Evolutionary conservation across 1,140 invertebrate species (phyloP).

Genomic region (Aleiodes sp.): DNA sequence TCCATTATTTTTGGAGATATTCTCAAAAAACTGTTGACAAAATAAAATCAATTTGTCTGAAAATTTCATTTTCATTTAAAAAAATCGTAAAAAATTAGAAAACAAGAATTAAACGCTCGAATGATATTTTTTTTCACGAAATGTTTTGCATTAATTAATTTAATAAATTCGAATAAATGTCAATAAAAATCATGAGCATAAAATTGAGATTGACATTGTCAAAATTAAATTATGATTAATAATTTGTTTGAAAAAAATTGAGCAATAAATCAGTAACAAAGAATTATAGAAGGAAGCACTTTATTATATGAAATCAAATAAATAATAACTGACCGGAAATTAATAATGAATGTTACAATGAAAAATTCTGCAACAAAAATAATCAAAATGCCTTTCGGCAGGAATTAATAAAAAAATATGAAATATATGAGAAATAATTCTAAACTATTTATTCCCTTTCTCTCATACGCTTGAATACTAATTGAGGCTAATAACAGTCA

Average conservation of each 20-base stretch:
- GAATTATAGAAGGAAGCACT: neutral
- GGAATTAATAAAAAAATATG: no score
- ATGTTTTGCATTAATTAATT: no score
- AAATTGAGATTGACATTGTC: neutral
- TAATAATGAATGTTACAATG: neutral
- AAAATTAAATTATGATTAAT: neutral
- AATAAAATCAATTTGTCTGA: no score
- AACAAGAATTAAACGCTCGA: no score
- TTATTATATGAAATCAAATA: neutral
- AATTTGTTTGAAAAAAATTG: neutral
- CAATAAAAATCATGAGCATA: no score
- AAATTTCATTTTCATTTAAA: no score
- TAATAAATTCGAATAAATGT: no score
- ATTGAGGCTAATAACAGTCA: constrained; percentile 27
- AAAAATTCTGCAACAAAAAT: neutral
- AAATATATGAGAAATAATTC: neutral
- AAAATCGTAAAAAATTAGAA: no score
- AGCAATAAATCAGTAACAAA: neutral
- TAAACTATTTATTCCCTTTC: neutral
- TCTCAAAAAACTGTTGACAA: no score
- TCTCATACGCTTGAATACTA: constrained; percentile 20
- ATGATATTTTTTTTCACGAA: no score
- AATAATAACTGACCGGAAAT: neutral
- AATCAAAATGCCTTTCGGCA: neutral
- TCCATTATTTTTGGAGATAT: no score